Evolutionary conservation across 2,888 invertebrate genomes (phyloP).

Genomic region (Cephus sareptanus): DNA sequence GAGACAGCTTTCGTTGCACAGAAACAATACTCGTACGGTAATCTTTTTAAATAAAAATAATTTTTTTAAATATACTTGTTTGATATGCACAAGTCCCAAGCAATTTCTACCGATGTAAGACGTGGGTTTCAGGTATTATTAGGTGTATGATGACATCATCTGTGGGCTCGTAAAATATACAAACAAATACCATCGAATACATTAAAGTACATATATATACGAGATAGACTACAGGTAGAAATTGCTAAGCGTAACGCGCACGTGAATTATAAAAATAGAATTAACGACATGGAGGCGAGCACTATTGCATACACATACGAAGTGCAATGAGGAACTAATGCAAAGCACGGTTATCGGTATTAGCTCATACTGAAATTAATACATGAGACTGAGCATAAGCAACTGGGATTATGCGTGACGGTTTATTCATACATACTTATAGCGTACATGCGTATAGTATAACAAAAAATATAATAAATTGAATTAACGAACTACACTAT

Average conservation of each 20-base stretch:
- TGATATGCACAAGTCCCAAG: background rate
- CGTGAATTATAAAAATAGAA: background rate
- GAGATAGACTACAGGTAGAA: background rate
- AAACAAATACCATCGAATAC: background rate
- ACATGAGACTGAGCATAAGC: background rate
- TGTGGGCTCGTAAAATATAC: background rate
- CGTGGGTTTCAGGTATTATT: background rate
- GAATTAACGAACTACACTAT: background rate
- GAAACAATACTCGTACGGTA: background rate
- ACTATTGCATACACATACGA: background rate
- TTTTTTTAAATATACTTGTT: background rate
- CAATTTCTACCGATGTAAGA: background rate
- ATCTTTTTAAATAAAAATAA: background rate
- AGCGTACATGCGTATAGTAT: background rate
- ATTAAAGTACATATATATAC: background rate
- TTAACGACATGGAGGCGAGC: background rate
- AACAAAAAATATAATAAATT: background rate
- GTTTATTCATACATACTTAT: background rate
- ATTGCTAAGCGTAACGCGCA: background rate
- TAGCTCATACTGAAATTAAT: background rate
- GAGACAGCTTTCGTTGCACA: background rate
- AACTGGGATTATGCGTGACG: background rate
- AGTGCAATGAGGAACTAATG: background rate
- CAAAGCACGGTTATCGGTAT: background rate
- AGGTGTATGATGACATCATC: background rate